phyloP scores from a whole-genome alignment of 2,888 invertebrate species.

The Palloptera scutellata region DNA sequence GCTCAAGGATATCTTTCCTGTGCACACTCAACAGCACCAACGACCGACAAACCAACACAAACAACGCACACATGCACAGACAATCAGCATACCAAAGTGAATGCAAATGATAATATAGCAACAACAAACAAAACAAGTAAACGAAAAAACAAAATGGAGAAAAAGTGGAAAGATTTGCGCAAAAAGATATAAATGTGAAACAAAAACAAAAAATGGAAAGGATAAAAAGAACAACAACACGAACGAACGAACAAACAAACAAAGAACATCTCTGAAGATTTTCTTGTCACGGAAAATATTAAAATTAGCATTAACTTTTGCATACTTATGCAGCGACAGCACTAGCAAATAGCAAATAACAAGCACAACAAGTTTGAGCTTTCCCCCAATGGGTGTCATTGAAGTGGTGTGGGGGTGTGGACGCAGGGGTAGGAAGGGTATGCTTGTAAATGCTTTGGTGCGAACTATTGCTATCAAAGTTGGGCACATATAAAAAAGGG shows the following conservation, averaged over 20 bases:
- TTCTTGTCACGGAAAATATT: slow-evolving; percentile 62
- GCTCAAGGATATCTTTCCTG: slow-evolving; percentile 38
- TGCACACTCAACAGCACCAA: background rate
- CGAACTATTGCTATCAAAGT: slow-evolving; percentile 54
- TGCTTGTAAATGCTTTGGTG: slow-evolving; percentile 41
- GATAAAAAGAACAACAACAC: slow-evolving; percentile 13
- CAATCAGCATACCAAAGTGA: background rate
- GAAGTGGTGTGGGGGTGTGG: no score
- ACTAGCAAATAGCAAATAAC: no score
- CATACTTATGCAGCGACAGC: background rate
- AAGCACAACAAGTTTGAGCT: no score
- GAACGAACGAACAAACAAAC: slow-evolving; percentile 9
- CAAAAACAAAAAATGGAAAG: slow-evolving; percentile 18
- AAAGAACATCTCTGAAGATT: slow-evolving; percentile 47
- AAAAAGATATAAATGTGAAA: slow-evolving; percentile 32
- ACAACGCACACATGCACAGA: background rate
- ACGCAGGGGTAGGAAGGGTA: background rate
- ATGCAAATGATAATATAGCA: slow-evolving; percentile 30
- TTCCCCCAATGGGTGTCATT: background rate
- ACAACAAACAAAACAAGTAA: slow-evolving; percentile 21
- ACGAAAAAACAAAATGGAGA: slow-evolving; percentile 29
- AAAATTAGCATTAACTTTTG: slow-evolving; percentile 58
- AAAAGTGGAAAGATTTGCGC: slow-evolving; percentile 40
- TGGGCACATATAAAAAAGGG: slow-evolving; percentile 33
- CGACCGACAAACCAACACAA: slow-evolving; percentile 1